A percentile compares a stretch with the other conserved stretches of the same genome.
phyloP scores from a whole-genome alignment of 2,888 invertebrate species.

The Dastarcus helophoroides region DNA sequence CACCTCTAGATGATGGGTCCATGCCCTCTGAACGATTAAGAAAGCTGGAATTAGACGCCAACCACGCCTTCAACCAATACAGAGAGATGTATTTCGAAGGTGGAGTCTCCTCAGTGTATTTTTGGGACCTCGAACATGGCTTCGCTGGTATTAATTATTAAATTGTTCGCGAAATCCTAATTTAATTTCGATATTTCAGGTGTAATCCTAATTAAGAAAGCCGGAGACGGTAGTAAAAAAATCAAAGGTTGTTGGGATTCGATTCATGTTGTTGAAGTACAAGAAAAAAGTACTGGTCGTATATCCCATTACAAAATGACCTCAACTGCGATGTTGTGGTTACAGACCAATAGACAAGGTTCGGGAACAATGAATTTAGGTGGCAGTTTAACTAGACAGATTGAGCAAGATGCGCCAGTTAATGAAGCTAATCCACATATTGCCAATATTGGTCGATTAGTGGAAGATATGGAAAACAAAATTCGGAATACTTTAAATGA shows the following conservation, averaged over 20 bases:
- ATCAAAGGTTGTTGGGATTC: constrained; percentile 99
- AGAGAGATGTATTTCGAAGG: constrained; percentile 99
- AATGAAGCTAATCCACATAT: constrained; percentile 94
- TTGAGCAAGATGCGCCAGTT: constrained; percentile 82
- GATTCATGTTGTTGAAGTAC: constrained; percentile 97
- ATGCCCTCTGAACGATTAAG: constrained; percentile 95
- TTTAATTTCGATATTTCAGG: constrained; percentile 44
- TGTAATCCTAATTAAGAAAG: constrained; percentile 97
- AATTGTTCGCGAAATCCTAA: neutral
- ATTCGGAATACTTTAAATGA: constrained; percentile 96
- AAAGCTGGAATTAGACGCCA: constrained; percentile 94
- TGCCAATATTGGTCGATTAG: constrained; percentile 96
- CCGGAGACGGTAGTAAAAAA: constrained; percentile 95
- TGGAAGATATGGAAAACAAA: constrained; percentile 99
- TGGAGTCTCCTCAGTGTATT: constrained; percentile 96
- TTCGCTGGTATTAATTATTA: constrained; percentile 61
- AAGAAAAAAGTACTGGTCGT: constrained; percentile 87
- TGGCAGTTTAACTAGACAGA: constrained; percentile 95
- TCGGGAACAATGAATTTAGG: constrained; percentile 99
- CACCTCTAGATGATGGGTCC: constrained; percentile 94
- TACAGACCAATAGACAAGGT: constrained; percentile 92
- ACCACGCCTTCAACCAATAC: constrained; percentile 97
- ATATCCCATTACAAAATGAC: constrained; percentile 97
- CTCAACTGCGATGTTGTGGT: constrained; percentile 98
- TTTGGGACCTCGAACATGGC: constrained; percentile 98